These are phyloP conservation scores for Colostygia pectinataria DNA, from an alignment of 2,888 invertebrate species.

Conservation along the genomic window DNA sequence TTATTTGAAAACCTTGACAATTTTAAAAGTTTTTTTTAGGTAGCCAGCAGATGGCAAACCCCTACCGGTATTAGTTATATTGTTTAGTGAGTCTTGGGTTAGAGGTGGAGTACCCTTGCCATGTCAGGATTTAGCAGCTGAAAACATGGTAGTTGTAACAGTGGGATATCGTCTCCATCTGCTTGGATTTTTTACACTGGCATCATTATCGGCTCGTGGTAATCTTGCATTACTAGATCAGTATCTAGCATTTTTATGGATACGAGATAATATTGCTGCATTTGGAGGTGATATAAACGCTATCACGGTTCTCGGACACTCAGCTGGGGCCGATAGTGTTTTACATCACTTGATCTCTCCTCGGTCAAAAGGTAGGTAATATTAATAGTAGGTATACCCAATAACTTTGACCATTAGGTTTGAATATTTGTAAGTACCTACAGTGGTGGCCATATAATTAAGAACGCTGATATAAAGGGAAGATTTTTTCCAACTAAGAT, in stretches of 20 bases:
- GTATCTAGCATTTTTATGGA: slow-evolving; percentile 90
- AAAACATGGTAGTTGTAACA: slow-evolving; percentile 87
- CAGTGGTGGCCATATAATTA: no score
- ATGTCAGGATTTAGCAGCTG: slow-evolving; percentile 88
- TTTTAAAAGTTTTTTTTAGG: slow-evolving; percentile 57
- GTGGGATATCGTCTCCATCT: slow-evolving; percentile 88
- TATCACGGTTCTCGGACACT: slow-evolving; percentile 93
- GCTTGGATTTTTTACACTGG: slow-evolving; percentile 86
- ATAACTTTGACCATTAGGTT: no score
- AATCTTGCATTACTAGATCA: slow-evolving; percentile 95
- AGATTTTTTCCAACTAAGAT: no score
- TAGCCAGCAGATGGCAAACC: slow-evolving; percentile 77
- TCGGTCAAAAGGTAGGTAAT: slow-evolving; percentile 82
- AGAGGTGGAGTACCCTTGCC: slow-evolving; percentile 79
- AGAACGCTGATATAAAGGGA: no score
- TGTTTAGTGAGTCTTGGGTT: slow-evolving; percentile 86
- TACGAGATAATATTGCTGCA: slow-evolving; percentile 87
- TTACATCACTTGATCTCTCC: slow-evolving; percentile 86
- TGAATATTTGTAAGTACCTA: no score
- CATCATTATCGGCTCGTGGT: slow-evolving; percentile 85
- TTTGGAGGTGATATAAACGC: slow-evolving; percentile 92
- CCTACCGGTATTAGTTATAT: slow-evolving; percentile 87
- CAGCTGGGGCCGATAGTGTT: slow-evolving; percentile 88
- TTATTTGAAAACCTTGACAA: background rate
- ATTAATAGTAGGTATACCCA: background rate